Evolutionary conservation across 1,140 invertebrate species (phyloP).

Genomic region (Nephila pilipes): DNA sequence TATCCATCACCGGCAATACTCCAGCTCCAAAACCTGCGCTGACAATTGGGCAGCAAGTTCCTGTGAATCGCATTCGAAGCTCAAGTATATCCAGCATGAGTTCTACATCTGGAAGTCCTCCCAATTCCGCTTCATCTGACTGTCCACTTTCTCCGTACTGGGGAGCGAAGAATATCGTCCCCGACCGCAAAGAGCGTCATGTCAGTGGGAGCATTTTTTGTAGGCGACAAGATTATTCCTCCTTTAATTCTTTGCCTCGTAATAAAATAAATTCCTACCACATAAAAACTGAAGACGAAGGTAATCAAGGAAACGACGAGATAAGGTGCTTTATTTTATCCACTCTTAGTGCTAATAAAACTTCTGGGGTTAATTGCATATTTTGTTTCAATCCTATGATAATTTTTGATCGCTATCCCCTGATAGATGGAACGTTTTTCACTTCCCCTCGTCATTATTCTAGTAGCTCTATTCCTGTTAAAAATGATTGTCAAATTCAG

Average conservation of each 20-base stretch:
- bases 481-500: slow-evolving; percentile 87
- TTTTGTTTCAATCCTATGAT: slow-evolving; percentile 93
- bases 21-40: slow-evolving; percentile 81
- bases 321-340: slow-evolving; percentile 95
- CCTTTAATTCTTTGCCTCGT: slow-evolving; percentile 95
- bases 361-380: slow-evolving; percentile 88
- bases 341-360: slow-evolving; percentile 91
- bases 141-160: slow-evolving; percentile 71
- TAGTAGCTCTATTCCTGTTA: slow-evolving; percentile 91
- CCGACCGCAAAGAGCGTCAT: slow-evolving; percentile 73
- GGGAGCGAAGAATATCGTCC: slow-evolving; percentile 25
- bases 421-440: slow-evolving; percentile 98
- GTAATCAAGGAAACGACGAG: slow-evolving; percentile 98
- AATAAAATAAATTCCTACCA: slow-evolving; percentile 99
- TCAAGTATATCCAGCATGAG: slow-evolving; percentile 79
- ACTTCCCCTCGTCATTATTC: slow-evolving; percentile 94
- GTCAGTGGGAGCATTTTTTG: slow-evolving; percentile 87
- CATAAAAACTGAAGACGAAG: slow-evolving; percentile 99
- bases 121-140: slow-evolving; percentile 76
- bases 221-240: slow-evolving; percentile 94
- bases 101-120: slow-evolving; percentile 79
- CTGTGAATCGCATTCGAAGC: slow-evolving; percentile 77
- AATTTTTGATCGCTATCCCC: slow-evolving; percentile 97
- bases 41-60: slow-evolving; percentile 76
- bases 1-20: slow-evolving; percentile 80